phyloP scores from a whole-genome alignment of 1,140 invertebrate genomes.

The Cotesia chilonis region DNA sequence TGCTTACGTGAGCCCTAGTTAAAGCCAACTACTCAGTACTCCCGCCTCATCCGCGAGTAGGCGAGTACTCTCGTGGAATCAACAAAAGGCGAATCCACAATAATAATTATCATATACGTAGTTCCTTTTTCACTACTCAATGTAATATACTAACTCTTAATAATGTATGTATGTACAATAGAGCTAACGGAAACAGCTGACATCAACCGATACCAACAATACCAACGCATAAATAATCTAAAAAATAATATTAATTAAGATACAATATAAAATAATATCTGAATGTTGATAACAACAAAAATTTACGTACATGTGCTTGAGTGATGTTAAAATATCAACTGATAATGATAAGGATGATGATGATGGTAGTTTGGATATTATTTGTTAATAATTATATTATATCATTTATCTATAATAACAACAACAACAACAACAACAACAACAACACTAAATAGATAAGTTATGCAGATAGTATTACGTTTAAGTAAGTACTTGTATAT shows the following conservation, averaged over 20 bases:
- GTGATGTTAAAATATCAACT: no score
- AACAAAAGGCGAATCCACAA: conserved; percentile 30
- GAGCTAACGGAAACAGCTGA: conserved; percentile 25
- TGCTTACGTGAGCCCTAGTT: conserved; percentile 28
- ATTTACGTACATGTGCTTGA: no score
- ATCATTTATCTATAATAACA: no score
- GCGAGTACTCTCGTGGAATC: conserved; percentile 12
- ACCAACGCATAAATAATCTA: background rate
- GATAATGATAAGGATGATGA: no score
- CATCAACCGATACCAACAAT: background rate
- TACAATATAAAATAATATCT: background rate
- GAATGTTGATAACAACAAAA: no score
- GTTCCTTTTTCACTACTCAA: conserved; percentile 9
- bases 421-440: background rate
- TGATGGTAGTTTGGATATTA: background rate
- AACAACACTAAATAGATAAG: background rate
- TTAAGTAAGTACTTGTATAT: no score
- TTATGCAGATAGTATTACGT: background rate
- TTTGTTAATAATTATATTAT: background rate
- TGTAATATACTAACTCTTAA: conserved; percentile 6
- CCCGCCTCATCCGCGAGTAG: conserved; percentile 2
- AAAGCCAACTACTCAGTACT: conserved; percentile 22
- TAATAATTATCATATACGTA: conserved; percentile 10
- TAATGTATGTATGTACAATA: conserved; percentile 6
- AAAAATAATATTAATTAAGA: background rate